These are phyloP conservation scores for Physeter macrocephalus DNA, from an alignment of 2,113 vertebrate species.

Conservation along the genomic window DNA sequence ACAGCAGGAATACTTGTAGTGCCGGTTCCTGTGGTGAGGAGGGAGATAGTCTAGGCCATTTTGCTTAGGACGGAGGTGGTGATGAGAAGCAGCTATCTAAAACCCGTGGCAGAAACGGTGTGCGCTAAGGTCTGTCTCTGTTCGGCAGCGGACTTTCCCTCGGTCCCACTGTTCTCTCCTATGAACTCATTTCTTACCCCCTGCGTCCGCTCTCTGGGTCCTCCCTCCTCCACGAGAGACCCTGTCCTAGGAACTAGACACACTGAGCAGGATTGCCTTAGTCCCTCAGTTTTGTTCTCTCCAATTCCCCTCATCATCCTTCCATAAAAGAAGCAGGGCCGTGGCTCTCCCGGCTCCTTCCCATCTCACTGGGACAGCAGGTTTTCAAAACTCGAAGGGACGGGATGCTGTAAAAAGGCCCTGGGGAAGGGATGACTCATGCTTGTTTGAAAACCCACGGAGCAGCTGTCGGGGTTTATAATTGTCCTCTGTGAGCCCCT, in stretches of 20 bases:
- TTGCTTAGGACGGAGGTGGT: background rate
- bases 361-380: background rate
- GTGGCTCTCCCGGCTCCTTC: background rate
- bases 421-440: background rate
- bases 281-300: background rate
- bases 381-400: conserved; percentile 13
- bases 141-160: background rate
- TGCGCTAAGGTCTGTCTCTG: background rate
- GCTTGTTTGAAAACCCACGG: background rate
- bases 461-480: background rate
- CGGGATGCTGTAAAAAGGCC: background rate
- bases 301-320: background rate
- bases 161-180: background rate
- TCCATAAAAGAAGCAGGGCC: background rate
- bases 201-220: background rate
- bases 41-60: background rate
- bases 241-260: background rate
- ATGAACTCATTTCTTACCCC: background rate
- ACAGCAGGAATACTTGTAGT: background rate
- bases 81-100: background rate
- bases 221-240: background rate
- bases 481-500: background rate
- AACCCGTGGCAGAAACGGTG: background rate
- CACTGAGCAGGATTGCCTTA: background rate
- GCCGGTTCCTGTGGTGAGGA: background rate